These are phyloP conservation scores for Diorhabda elongata DNA, from an alignment of 1,140 invertebrate genomes.

Conservation along the genomic window DNA sequence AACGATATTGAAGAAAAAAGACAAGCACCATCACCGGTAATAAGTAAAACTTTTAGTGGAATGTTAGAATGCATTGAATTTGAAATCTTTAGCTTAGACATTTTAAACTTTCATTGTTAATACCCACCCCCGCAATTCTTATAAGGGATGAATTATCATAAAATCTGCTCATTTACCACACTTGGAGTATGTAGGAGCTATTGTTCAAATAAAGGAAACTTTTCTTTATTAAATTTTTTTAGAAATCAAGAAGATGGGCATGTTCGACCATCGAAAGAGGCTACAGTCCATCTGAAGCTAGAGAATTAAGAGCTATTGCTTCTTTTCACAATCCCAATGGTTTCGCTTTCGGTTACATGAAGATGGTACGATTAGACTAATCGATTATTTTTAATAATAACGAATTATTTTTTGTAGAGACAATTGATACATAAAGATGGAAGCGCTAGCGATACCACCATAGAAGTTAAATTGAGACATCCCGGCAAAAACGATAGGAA, in stretches of 20 bases:
- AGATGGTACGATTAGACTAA: slow-evolving; percentile 59
- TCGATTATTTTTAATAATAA: background rate
- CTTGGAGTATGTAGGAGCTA: too few species aligned
- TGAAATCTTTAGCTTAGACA: too few species aligned
- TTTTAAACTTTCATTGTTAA: too few species aligned
- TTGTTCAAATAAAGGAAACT: too few species aligned
- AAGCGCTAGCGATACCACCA: slow-evolving; percentile 79
- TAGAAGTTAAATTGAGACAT: slow-evolving; percentile 83
- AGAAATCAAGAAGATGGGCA: slow-evolving; percentile 61
- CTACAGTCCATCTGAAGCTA: slow-evolving; percentile 77
- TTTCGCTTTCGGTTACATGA: slow-evolving; percentile 80
- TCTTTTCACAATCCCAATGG: slow-evolving; percentile 88
- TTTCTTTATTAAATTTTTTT: slow-evolving; percentile 8
- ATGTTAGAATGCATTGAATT: too few species aligned
- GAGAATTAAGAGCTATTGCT: slow-evolving; percentile 80
- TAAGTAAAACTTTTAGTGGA: too few species aligned
- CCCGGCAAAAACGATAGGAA: slow-evolving; percentile 79
- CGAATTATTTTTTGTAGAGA: slow-evolving; percentile 53
- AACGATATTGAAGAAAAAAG: too few species aligned
- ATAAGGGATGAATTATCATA: too few species aligned
- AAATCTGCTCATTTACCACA: too few species aligned
- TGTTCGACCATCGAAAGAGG: slow-evolving; percentile 82
- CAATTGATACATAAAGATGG: slow-evolving; percentile 85
- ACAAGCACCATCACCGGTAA: too few species aligned
- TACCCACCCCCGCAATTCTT: too few species aligned